Conservation (phyloP, 2,888 invertebrate genomes). For the Pammene fasciana region DNA sequence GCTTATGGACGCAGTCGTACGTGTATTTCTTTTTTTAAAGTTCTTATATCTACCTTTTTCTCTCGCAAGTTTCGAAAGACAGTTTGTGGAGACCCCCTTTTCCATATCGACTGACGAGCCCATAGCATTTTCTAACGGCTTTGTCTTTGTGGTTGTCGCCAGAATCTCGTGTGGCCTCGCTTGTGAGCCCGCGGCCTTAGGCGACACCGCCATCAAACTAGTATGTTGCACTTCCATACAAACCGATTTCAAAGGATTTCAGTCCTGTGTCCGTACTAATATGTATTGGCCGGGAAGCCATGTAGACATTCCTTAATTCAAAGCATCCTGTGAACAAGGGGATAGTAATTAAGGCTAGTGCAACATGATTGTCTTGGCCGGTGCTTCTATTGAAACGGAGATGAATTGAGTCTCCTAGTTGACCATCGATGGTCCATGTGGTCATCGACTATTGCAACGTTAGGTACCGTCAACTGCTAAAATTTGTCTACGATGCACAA, state of each 20-base stretch:
- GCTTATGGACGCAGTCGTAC: too few species aligned
- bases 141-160: background rate
- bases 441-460: background rate
- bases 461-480: too few species aligned
- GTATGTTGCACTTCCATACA: background rate
- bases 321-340: constrained; percentile 11
- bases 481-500: too few species aligned
- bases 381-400: constrained; percentile 16
- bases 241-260: constrained; percentile 2
- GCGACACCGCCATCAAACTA: background rate
- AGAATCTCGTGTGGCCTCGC: too few species aligned
- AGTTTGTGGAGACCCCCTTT: too few species aligned
- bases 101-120: too few species aligned
- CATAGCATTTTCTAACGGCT: too few species aligned
- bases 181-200: too few species aligned
- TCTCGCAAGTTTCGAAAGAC: too few species aligned
- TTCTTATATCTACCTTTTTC: too few species aligned
- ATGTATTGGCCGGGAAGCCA: background rate
- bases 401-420: background rate
- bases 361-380: constrained; percentile 5
- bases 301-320: constrained; percentile 15
- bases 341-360: constrained; percentile 18
- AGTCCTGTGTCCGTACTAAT: constrained; percentile 1
- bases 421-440: constrained; percentile 8
- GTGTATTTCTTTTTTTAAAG: too few species aligned